These are phyloP conservation scores for Thunnus thynnus DNA, from an alignment of 2,113 vertebrate species.

Conservation along the genomic window DNA sequence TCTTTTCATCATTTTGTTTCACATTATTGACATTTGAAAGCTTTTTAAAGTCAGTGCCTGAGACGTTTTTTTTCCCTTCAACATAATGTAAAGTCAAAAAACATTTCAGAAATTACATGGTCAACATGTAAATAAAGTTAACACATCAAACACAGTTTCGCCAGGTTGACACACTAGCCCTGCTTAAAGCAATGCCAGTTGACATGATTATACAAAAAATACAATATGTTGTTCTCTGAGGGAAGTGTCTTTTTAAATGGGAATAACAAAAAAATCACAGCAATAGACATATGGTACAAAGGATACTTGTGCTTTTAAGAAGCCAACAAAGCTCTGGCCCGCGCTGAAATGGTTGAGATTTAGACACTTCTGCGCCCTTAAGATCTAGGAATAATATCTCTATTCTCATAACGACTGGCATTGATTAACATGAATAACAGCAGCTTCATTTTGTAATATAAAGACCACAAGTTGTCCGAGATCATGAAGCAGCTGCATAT, in stretches of 20 bases:
- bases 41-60: conserved; percentile 68
- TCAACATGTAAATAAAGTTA: conserved; percentile 78
- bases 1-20: conserved; percentile 48
- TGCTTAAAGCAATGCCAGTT: conserved; percentile 56
- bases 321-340: conserved; percentile 57
- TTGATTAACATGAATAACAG: conserved; percentile 29
- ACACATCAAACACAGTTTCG: conserved; percentile 66
- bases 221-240: conserved; percentile 43
- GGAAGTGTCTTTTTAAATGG: neutral
- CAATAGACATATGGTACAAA: conserved; percentile 63
- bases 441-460: conserved; percentile 27
- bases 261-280: conserved; percentile 58
- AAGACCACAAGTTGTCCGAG: conserved; percentile 10
- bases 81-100: conserved; percentile 34
- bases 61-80: conserved; percentile 38
- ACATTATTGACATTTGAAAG: conserved; percentile 44
- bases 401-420: conserved; percentile 31
- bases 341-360: conserved; percentile 35
- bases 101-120: conserved; percentile 70
- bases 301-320: conserved; percentile 78
- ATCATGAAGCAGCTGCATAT: conserved; percentile 42
- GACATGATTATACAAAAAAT: conserved; percentile 56
- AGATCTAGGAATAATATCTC: conserved; percentile 17
- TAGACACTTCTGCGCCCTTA: conserved; percentile 24
- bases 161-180: conserved; percentile 42